These are phyloP conservation scores for Synergus laeviventris DNA, from an alignment of 2,888 invertebrate genomes.

Conservation along the genomic window DNA sequence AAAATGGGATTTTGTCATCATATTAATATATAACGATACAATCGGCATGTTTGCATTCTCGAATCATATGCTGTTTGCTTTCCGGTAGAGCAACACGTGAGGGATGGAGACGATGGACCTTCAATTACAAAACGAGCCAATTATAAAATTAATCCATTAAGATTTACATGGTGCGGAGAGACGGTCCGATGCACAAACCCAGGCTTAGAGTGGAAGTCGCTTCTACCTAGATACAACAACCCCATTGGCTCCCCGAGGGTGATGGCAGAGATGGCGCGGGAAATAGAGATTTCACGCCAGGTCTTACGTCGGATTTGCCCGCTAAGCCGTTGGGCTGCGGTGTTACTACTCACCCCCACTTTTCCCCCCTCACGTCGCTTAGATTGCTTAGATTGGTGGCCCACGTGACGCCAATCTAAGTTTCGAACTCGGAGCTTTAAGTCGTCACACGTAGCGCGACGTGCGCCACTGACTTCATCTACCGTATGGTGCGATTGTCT, in stretches of 20 bases:
- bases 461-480: slow-evolving; percentile 60
- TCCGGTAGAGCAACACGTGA: slow-evolving; percentile 25
- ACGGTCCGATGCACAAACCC: slow-evolving; percentile 17
- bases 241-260: slow-evolving; percentile 38
- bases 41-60: slow-evolving; percentile 20
- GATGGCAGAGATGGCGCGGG: slow-evolving; percentile 49
- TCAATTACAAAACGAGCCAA: slow-evolving; percentile 67
- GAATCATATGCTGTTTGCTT: not conserved
- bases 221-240: slow-evolving; percentile 32
- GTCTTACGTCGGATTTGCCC: slow-evolving; percentile 71
- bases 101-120: slow-evolving; percentile 42
- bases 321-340: slow-evolving; percentile 62
- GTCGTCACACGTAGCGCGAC: slow-evolving; percentile 61
- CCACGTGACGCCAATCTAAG: slow-evolving; percentile 71
- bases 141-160: slow-evolving; percentile 73
- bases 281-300: slow-evolving; percentile 68
- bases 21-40: too few species aligned
- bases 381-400: slow-evolving; percentile 54
- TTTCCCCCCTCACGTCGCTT: slow-evolving; percentile 45
- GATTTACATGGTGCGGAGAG: slow-evolving; percentile 55
- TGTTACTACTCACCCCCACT: slow-evolving; percentile 49
- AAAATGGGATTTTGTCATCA: too few species aligned
- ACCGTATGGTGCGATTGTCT: slow-evolving; percentile 54
- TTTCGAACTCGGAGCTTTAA: slow-evolving; percentile 64
- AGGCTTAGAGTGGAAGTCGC: slow-evolving; percentile 36